Evolutionary conservation across 2,888 invertebrate genomes (phyloP).

Genomic region (Alviniconcha strummeri): DNA sequence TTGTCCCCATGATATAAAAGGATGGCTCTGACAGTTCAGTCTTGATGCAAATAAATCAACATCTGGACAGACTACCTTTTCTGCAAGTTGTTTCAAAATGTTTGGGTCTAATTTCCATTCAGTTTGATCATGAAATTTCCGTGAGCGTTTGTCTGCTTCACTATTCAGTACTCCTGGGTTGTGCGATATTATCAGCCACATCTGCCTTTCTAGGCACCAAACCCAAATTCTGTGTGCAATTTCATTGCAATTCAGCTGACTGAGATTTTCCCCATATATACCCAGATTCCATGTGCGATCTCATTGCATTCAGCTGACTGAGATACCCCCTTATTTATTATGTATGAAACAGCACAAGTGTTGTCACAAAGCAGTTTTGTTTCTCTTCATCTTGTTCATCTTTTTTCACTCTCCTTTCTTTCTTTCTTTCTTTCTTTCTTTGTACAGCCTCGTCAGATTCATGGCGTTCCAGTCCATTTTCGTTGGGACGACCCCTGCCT

Average conservation of each 20-base stretch:
- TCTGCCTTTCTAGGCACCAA: background rate
- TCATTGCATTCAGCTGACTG: background rate
- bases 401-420: too few species aligned
- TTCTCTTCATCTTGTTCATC: too few species aligned
- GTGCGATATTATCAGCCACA: background rate
- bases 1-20: slow-evolving; percentile 1
- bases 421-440: too few species aligned
- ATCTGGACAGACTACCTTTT: background rate
- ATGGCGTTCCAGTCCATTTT: too few species aligned
- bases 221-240: slow-evolving; percentile 4
- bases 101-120: slow-evolving; percentile 6
- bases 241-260: background rate
- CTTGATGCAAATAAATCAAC: slow-evolving; percentile 7
- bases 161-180: background rate
- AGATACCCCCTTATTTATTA: slow-evolving; percentile 3
- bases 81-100: background rate
- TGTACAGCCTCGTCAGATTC: too few species aligned
- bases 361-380: slow-evolving; percentile 13
- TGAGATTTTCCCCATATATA: background rate
- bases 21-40: background rate
- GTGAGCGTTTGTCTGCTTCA: slow-evolving; percentile 1
- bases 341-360: slow-evolving; percentile 3
- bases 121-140: slow-evolving; percentile 1
- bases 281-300: too few species aligned
- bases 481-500: too few species aligned